Evolutionary conservation across 2,113 vertebrate genomes (phyloP).

Genomic region (Labeo catla): DNA sequence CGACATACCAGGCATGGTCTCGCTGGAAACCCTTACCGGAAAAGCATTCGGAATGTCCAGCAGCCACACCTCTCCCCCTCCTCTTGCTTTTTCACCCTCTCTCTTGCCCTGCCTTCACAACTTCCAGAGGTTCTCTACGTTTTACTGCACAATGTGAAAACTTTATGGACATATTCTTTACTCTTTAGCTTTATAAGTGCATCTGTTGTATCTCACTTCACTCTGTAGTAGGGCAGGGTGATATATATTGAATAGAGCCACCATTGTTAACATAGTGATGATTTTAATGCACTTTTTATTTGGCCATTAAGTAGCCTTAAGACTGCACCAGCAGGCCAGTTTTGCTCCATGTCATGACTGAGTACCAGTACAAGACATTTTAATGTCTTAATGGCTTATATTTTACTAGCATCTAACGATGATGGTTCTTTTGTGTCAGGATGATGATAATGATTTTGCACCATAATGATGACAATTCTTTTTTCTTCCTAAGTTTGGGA

Average conservation of each 20-base stretch:
- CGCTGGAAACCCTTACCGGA: conserved; percentile 38
- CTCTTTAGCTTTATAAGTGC: neutral
- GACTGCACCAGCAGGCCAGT: neutral
- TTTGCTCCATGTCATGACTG: neutral
- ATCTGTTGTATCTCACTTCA: neutral
- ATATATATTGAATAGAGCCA: neutral
- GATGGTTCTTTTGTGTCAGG: no score
- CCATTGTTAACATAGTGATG: neutral
- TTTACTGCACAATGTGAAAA: neutral
- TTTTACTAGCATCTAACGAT: no score
- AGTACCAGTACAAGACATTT: neutral
- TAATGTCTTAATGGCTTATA: no score
- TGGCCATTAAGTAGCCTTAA: neutral
- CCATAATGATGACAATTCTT: no score
- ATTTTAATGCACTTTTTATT: neutral
- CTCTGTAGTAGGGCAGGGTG: neutral
- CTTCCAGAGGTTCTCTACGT: neutral
- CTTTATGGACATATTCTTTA: neutral
- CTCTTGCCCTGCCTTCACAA: conserved; percentile 20
- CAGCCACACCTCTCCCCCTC: conserved; percentile 45
- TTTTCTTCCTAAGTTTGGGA: no score
- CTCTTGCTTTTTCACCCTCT: conserved; percentile 60
- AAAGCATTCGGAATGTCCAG: conserved; percentile 5
- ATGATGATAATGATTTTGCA: no score
- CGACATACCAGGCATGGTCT: conserved; percentile 38